Evolutionary conservation across 2,888 invertebrate genomes (phyloP), one percentile per base, ranked within the genome.

Genomic region (Patella pellucida): DNA sequence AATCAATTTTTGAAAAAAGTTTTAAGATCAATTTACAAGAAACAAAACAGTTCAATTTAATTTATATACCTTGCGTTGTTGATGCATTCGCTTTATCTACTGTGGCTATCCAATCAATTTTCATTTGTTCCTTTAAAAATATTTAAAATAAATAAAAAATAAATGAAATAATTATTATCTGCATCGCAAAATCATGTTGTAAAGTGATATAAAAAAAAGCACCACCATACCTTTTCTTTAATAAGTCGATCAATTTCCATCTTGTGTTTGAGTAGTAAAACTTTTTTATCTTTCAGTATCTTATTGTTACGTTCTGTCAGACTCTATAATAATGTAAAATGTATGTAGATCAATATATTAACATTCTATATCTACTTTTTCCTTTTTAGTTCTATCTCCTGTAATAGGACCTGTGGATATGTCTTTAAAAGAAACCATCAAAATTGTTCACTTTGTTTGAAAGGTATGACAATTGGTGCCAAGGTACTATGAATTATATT

Each of bases 211-310:
- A 69, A 51, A n/a, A n/a, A 69, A 50, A n/a, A 69, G 16, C 50
- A 50, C 9, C 68, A 11, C 2, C 72, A 31, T 76, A 87, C 88
- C 85, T 87, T 88, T 79, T 88, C 87, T 69, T 84, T 85, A 73
- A 87, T 87, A 23, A 89, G 75, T 72, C 83, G 83, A 27, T 89
- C 88, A 71, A 86, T 85, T 72, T 88, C 88, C 50, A 85, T 82
- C 72, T 87, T 89, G 74, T 85, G 88, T 69, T 84, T 84, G 14
- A 88, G 82, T 73, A 89, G 79, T 15, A 89, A 77, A n/a, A 82
- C 83, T 78, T 88, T 88, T 81, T 89, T 89, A 70, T 90, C 90
- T 69, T 81, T 81, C 73, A 90, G 80, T 69, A 90, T 79, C 68
- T 84, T 79, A 67, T 87, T 88, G 81, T 89, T 89, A 69, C 86